phyloP scores from a whole-genome alignment of 2,113 vertebrate genomes.

The Heptranchias perlo region DNA sequence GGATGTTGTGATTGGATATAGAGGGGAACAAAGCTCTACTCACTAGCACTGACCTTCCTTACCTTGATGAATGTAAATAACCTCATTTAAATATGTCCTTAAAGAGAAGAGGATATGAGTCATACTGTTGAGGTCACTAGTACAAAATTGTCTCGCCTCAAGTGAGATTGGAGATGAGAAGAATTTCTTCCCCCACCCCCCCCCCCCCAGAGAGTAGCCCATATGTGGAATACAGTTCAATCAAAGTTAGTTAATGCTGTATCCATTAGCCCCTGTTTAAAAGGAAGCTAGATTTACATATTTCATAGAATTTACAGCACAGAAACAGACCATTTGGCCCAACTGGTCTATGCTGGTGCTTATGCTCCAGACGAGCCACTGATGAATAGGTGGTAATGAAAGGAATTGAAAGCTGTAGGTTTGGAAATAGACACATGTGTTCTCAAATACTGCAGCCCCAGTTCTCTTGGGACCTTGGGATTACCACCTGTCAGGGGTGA shows the following conservation, averaged over 20 bases:
- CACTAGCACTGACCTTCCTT: background rate
- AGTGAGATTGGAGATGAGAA: background rate
- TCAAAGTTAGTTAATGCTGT: conserved; percentile 3
- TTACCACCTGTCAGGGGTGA: background rate
- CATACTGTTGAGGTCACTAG: background rate
- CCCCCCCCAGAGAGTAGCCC: background rate
- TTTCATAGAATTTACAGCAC: too few species aligned
- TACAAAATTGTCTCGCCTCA: background rate
- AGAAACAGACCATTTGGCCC: too few species aligned
- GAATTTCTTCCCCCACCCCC: background rate
- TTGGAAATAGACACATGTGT: background rate
- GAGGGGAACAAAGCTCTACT: background rate
- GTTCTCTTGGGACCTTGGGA: background rate
- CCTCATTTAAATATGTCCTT: conserved; percentile 25
- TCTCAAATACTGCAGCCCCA: background rate
- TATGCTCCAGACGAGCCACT: too few species aligned
- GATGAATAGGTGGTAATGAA: background rate
- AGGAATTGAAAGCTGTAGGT: background rate
- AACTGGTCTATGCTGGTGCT: too few species aligned
- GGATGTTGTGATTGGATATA: background rate
- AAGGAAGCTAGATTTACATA: background rate
- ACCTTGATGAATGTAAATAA: conserved; percentile 5
- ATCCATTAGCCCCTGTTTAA: background rate
- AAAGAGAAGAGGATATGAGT: background rate
- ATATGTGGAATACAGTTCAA: background rate